Evolutionary conservation across 2,888 invertebrate species (phyloP).

Genomic region (Pimpla rufipes): DNA sequence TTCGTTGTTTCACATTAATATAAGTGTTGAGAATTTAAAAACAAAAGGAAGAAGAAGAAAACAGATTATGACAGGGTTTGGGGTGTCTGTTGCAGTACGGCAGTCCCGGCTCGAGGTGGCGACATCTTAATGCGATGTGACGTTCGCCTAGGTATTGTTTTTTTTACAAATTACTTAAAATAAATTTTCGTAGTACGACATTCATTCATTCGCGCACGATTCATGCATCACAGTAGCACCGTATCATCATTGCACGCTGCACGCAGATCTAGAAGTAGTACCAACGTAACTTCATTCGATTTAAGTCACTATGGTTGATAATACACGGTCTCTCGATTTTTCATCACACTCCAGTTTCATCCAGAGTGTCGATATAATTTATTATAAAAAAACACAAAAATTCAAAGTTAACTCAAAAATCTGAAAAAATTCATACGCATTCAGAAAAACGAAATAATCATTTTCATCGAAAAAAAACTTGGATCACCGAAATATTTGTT

Average conservation of each 20-base stretch:
- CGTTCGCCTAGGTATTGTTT: constrained; percentile 83
- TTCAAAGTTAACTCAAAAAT: no score
- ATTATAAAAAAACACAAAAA: no score
- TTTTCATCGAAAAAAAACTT: no score
- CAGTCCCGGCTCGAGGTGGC: constrained; percentile 95
- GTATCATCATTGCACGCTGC: constrained; percentile 39
- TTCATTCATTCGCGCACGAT: constrained; percentile 31
- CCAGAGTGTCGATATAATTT: neutral
- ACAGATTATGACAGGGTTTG: constrained; percentile 80
- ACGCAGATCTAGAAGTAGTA: constrained; percentile 6
- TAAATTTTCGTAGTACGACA: constrained; percentile 1
- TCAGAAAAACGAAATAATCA: no score
- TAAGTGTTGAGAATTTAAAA: constrained; percentile 22
- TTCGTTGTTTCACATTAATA: constrained; percentile 31
- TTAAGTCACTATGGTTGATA: neutral
- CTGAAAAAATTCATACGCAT: no score
- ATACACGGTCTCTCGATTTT: neutral
- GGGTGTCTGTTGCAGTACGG: constrained; percentile 93
- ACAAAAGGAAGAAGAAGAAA: constrained; percentile 40
- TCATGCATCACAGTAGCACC: neutral
- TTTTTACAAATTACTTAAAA: constrained; percentile 69
- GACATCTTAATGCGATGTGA: constrained; percentile 90
- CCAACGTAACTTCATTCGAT: neutral
- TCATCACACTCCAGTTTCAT: neutral
- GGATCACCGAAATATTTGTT: no score